Conservation (phyloP, 2,113 vertebrate species). For the Chloropsis cyanopogon region DNA sequence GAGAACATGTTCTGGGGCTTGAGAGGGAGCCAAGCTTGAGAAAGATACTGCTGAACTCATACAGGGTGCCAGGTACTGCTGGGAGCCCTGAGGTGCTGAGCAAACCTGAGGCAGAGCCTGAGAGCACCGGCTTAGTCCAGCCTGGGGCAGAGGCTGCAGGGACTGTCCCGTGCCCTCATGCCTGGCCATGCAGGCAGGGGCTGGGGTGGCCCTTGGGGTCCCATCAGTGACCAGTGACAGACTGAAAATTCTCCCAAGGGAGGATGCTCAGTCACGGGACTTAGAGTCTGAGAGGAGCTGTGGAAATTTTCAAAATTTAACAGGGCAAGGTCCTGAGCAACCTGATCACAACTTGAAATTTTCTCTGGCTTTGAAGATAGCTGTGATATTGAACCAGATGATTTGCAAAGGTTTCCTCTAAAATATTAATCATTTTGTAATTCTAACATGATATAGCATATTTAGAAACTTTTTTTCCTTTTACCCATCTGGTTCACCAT, state of each 20-base stretch:
- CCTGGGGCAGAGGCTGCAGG: neutral
- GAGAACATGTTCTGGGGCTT: neutral
- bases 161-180: fast-evolving
- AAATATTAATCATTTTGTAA: neutral
- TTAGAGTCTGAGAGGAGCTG: neutral
- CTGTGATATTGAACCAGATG: neutral
- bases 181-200: neutral
- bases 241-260: neutral
- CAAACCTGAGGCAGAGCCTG: neutral
- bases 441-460: neutral
- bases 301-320: neutral
- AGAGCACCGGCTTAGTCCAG: neutral
- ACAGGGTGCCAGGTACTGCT: neutral
- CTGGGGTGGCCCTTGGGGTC: neutral
- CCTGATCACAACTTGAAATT: neutral
- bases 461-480: neutral
- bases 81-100: neutral
- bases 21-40: neutral
- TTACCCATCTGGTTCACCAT: fast-evolving
- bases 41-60: neutral
- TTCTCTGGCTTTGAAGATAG: neutral
- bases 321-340: neutral
- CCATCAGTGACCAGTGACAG: neutral
- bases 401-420: neutral
- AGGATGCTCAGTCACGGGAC: neutral